Conservation (phyloP, 2,888 invertebrate genomes). For the Dryadula phaetusa region DNA sequence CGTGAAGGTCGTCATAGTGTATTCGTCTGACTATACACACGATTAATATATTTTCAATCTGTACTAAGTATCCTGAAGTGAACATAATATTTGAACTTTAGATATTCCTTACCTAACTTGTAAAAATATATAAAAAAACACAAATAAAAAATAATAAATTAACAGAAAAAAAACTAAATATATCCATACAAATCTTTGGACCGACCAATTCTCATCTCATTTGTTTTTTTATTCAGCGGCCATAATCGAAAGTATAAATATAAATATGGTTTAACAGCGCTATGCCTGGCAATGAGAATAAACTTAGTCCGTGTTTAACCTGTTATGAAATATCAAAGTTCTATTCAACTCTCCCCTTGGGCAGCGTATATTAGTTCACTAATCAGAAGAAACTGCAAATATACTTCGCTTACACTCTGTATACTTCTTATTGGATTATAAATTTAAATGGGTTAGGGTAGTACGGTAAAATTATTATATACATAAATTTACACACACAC, state of each 20-base stretch:
- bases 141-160: not conserved
- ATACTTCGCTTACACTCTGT: constrained; percentile 19
- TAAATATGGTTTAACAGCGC: constrained; percentile 79
- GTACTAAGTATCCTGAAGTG: too few species aligned
- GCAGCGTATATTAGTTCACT: constrained; percentile 40
- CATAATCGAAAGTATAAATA: constrained; percentile 84
- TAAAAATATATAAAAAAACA: too few species aligned
- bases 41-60: too few species aligned
- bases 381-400: constrained; percentile 29
- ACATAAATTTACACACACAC: too few species aligned
- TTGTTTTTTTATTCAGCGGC: constrained; percentile 80
- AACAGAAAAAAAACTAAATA: not conserved
- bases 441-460: too few species aligned
- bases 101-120: too few species aligned
- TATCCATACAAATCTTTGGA: constrained; percentile 40
- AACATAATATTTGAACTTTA: too few species aligned
- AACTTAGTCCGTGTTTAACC: constrained; percentile 73
- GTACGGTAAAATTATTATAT: too few species aligned
- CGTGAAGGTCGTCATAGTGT: too few species aligned
- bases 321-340: constrained; percentile 75
- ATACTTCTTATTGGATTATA: constrained; percentile 9
- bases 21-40: too few species aligned
- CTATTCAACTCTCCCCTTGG: constrained; percentile 41
- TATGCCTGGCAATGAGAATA: constrained; percentile 78
- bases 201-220: constrained; percentile 81